A percentile compares a stretch with the other conserved stretches of the same genome.
phyloP scores from a whole-genome alignment of 2,113 vertebrate species.

The Orientallactaga bullata region DNA sequence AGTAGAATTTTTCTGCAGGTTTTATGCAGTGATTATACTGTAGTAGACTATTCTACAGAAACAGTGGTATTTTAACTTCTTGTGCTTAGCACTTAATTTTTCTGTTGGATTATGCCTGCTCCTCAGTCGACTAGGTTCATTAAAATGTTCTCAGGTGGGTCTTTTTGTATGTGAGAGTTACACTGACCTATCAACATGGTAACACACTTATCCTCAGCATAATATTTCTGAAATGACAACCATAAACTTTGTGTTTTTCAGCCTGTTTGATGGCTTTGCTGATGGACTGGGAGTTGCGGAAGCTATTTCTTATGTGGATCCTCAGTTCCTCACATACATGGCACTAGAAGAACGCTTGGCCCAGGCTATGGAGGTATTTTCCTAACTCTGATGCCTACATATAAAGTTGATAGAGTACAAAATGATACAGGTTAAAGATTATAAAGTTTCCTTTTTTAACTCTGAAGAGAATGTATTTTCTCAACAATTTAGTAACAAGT shows the following conservation, averaged over 20 bases:
- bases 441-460: not conserved
- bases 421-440: constrained; percentile 18
- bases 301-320: constrained; percentile 85
- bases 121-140: not conserved
- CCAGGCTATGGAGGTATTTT: constrained; percentile 90
- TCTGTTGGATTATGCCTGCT: not conserved
- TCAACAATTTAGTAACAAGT: not conserved
- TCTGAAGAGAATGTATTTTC: constrained; percentile 50
- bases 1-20: not conserved
- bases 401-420: not conserved
- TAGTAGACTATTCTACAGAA: not conserved
- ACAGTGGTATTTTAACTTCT: not conserved
- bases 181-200: not conserved
- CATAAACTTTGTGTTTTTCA: constrained; percentile 52
- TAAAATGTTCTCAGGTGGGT: not conserved
- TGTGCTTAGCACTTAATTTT: not conserved
- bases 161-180: not conserved
- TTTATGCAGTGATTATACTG: not conserved
- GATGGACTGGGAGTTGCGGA: constrained; percentile 87
- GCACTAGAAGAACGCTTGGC: constrained; percentile 88
- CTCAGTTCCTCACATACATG: constrained; percentile 88
- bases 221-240: constrained; percentile 19
- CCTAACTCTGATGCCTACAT: not conserved
- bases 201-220: constrained; percentile 27
- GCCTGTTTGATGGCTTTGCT: constrained; percentile 88